A percentile compares a stretch with the other conserved stretches of the same genome.
phyloP scores from a whole-genome alignment of 2,113 vertebrate genomes.

The Rhea americana region DNA sequence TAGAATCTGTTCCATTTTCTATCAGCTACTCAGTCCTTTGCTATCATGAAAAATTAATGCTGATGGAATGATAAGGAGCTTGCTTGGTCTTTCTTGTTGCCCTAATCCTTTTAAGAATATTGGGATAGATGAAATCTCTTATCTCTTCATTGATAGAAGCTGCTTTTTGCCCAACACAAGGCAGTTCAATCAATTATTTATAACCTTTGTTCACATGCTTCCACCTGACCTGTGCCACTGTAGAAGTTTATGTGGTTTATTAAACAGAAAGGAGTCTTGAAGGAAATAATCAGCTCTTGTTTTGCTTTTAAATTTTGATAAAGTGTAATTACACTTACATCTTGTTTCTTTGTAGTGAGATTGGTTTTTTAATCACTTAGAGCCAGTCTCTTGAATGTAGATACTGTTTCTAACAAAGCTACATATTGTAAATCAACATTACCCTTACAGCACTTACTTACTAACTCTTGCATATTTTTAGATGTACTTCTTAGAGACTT shows the following conservation, averaged over 20 bases:
- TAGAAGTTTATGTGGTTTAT: not conserved
- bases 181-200: constrained; percentile 44
- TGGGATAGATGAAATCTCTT: constrained; percentile 32
- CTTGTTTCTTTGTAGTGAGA: not conserved
- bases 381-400: not conserved
- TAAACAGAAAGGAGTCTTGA: not conserved
- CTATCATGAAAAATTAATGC: constrained; percentile 39
- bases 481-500: not conserved
- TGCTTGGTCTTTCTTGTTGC: constrained; percentile 24
- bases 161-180: constrained; percentile 2
- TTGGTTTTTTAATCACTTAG: not conserved
- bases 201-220: constrained; percentile 5
- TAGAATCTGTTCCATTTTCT: constrained; percentile 22
- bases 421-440: not conserved
- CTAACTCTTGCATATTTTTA: not conserved
- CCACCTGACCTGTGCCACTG: not conserved
- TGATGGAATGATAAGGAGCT: constrained; percentile 38
- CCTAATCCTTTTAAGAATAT: constrained; percentile 42
- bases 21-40: constrained; percentile 24
- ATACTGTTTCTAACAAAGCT: not conserved
- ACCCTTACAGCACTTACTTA: not conserved
- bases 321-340: not conserved
- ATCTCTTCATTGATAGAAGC: constrained; percentile 15
- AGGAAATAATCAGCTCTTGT: not conserved
- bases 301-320: not conserved